These are phyloP conservation scores for Anolis apletophallus DNA, from an alignment of 2,797 vertebrate genomes.

Conservation along the genomic window DNA sequence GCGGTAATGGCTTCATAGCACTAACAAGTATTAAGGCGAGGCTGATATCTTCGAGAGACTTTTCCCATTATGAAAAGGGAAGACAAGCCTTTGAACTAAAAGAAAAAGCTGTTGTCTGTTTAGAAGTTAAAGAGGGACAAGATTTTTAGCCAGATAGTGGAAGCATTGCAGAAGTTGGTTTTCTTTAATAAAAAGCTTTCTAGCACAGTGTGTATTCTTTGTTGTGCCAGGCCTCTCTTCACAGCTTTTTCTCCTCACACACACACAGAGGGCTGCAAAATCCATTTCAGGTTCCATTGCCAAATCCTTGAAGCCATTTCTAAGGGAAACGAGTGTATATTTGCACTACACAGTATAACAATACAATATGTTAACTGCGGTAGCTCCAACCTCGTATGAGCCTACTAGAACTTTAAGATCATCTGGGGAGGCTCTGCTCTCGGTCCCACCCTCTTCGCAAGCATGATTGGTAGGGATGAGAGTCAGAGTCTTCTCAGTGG, in stretches of 20 bases:
- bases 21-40: conserved; percentile 26
- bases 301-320: neutral
- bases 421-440: too few species aligned
- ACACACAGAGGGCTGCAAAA: neutral
- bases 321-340: neutral
- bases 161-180: neutral
- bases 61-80: conserved; percentile 18
- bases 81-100: conserved; percentile 40
- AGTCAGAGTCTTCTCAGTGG: too few species aligned
- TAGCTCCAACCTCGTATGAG: too few species aligned
- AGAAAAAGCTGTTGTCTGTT: conserved; percentile 37
- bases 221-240: neutral
- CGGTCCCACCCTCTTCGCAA: too few species aligned
- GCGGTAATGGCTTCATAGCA: conserved; percentile 50
- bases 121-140: conserved; percentile 20
- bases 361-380: too few species aligned
- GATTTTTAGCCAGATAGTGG: neutral
- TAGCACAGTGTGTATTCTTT: neutral
- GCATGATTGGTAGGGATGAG: too few species aligned
- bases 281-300: neutral
- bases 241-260: neutral
- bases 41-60: conserved; percentile 11
- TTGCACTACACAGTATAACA: too few species aligned
- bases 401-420: too few species aligned
- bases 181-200: neutral